Evolutionary conservation across 1,140 invertebrate species (phyloP).

Genomic region (Galleria mellonella): DNA sequence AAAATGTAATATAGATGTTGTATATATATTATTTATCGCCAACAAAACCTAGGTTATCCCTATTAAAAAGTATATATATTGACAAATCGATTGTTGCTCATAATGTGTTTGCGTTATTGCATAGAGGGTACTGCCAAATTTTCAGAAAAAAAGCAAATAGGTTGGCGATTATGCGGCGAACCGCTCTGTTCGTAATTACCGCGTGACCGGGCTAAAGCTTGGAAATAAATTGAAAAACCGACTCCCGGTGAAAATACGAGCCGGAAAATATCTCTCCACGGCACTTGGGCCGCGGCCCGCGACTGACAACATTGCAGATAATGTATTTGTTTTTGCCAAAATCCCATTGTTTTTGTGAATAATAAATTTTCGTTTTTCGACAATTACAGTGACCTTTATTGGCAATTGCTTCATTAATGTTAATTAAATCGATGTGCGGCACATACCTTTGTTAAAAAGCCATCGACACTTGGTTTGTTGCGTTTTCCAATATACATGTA

Average conservation of each 20-base stretch:
- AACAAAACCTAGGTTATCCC: too few species aligned
- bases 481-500: too few species aligned
- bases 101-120: not conserved
- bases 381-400: constrained; percentile 30
- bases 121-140: constrained; percentile 17
- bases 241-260: constrained; percentile 49
- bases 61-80: too few species aligned
- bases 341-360: constrained; percentile 45
- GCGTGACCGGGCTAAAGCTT: constrained; percentile 59
- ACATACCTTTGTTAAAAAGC: too few species aligned
- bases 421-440: constrained; percentile 20
- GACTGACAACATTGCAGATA: constrained; percentile 45
- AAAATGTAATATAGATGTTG: too few species aligned
- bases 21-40: too few species aligned
- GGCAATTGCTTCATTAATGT: constrained; percentile 46
- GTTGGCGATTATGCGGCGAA: constrained; percentile 39
- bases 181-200: constrained; percentile 48
- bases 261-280: constrained; percentile 51
- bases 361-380: constrained; percentile 38
- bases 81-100: not conserved
- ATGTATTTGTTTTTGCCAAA: constrained; percentile 60
- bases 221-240: constrained; percentile 67
- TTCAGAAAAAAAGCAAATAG: constrained; percentile 26
- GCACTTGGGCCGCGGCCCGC: constrained; percentile 32
- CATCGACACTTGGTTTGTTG: too few species aligned